Evolutionary conservation across 2,113 vertebrate species (phyloP).

Genomic region (Brienomyrus longianalis): DNA sequence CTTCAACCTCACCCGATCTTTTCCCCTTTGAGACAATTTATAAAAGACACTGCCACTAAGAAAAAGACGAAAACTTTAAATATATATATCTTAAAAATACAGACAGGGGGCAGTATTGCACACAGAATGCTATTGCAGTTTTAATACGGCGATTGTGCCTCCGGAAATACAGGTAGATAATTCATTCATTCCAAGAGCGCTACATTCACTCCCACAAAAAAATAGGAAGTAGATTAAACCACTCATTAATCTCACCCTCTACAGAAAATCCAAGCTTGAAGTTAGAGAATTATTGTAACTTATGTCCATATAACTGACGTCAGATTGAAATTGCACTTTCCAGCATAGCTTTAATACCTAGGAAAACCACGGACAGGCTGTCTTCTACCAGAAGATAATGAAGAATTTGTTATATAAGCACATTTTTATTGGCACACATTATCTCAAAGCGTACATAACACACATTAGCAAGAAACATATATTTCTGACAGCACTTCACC

Average conservation of each 20-base stretch:
- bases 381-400: not conserved
- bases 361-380: not conserved
- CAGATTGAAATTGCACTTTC: not conserved
- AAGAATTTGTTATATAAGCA: conserved; percentile 63
- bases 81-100: not conserved
- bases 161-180: not conserved
- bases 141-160: not conserved
- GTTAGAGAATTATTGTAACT: not conserved
- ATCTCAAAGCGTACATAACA: conserved; percentile 99
- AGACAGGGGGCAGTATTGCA: not conserved
- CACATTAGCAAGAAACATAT: conserved; percentile 93
- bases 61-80: not conserved
- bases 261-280: not conserved
- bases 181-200: not conserved
- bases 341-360: not conserved
- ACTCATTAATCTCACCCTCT: not conserved
- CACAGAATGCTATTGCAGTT: not conserved
- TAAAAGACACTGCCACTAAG: not conserved
- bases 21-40: not conserved
- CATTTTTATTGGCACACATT: conserved; percentile 99
- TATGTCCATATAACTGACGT: not conserved
- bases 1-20: not conserved
- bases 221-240: not conserved
- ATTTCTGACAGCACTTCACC: conserved; percentile 90
- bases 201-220: not conserved